Evolutionary conservation across 2,888 invertebrate genomes (phyloP).

Genomic region (Cryptocephalus moraei): DNA sequence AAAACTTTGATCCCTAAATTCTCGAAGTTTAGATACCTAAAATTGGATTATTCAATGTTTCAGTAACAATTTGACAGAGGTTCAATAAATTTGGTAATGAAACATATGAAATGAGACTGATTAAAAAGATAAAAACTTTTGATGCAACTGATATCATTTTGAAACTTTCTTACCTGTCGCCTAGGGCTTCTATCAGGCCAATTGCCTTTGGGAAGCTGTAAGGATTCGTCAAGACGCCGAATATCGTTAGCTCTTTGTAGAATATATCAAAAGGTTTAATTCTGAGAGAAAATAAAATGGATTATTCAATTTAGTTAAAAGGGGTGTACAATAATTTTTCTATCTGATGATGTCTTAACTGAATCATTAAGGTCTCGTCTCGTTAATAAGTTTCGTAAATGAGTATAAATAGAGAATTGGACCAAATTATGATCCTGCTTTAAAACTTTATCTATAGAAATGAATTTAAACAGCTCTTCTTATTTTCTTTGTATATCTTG

Average conservation of each 20-base stretch:
- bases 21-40: constrained; percentile 48
- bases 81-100: too few relatives aligned
- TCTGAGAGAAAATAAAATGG: constrained; percentile 26
- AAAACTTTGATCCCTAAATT: constrained; percentile 49
- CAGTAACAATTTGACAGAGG: neutral
- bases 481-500: constrained; percentile 5
- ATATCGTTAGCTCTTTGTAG: constrained; percentile 49
- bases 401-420: too few relatives aligned
- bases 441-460: too few relatives aligned
- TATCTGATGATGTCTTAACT: too few relatives aligned
- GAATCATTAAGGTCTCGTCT: neutral
- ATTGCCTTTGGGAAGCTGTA: constrained; percentile 55
- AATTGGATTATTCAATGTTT: constrained; percentile 5
- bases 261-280: constrained; percentile 48
- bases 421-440: too few relatives aligned
- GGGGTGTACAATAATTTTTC: too few relatives aligned
- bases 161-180: constrained; percentile 27
- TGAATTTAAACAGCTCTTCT: too few relatives aligned
- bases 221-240: constrained; percentile 57
- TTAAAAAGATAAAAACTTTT: neutral
- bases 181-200: constrained; percentile 50
- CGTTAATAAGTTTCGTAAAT: neutral
- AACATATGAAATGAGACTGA: too few relatives aligned
- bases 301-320: too few relatives aligned
- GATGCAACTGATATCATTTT: too few relatives aligned